A percentile compares a stretch with the other conserved stretches of the same genome.
Conservation (phyloP, 37 sponge, comb jelly and placozoan species). For the Halisarca cf. caerulea region DNA sequence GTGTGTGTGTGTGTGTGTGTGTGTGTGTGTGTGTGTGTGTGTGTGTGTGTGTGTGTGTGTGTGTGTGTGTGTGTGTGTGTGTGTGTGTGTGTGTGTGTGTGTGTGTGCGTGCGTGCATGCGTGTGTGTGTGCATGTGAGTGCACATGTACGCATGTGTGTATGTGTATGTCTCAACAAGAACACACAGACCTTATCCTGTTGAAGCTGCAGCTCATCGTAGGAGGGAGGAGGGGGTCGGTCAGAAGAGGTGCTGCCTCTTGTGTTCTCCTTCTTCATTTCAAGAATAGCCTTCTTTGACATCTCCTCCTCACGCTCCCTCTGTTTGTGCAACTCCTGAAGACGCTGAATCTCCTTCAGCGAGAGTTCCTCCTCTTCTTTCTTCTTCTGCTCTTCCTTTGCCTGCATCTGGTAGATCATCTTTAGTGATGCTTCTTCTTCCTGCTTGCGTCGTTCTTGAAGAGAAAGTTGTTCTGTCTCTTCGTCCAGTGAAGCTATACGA, state of each 20-base stretch:
- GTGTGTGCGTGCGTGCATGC: background rate
- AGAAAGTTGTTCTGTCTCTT: background rate
- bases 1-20: conserved; percentile 13
- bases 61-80: conserved; percentile 13
- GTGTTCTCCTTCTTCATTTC: background rate
- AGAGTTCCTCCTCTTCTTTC: background rate
- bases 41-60: conserved; percentile 13
- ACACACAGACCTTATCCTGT: background rate
- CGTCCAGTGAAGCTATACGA: background rate
- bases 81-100: conserved; percentile 1
- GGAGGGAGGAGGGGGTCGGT: background rate
- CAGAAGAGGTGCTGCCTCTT: background rate
- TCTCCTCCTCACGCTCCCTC: conserved; percentile 7
- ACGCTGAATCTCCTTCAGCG: background rate
- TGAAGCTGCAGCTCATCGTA: background rate
- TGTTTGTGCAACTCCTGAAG: background rate
- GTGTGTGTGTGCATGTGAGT: conserved; percentile 4
- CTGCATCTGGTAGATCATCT: background rate
- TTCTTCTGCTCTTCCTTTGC: background rate
- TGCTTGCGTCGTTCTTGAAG: background rate
- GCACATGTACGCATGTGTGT: background rate
- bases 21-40: conserved; percentile 14
- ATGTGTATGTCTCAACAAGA: background rate
- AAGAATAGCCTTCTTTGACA: conserved; percentile 10
- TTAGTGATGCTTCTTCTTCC: background rate